Base-by-base conservation (phyloP, 2,113 vertebrate species). In the Centropristis striata region DNA sequence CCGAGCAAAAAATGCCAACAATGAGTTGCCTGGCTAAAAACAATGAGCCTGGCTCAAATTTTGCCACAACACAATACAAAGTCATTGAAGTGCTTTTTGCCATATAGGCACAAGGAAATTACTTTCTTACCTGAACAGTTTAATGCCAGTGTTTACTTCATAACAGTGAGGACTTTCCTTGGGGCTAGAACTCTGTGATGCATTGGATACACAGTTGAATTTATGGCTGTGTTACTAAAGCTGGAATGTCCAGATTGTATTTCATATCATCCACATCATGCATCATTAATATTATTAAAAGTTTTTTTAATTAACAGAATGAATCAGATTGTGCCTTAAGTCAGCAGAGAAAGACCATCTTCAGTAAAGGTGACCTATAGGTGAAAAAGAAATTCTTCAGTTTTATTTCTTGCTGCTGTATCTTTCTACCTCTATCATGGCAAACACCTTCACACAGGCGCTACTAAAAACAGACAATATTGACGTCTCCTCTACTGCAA, bases 381-480 rank as follows among this genome's bases (percentile, higher is more conserved):
- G n/a, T 32, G 20, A 41, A 54, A 70, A 49, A 42, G 1, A 27
- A 60, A 47, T 68, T 68, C 20, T 55, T 51, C n/a, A 28, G 14
- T 11, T 39, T 39, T 8, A 36, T 66, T 46, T 37, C 44, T 50
- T 18, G 42, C 28, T 37, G 8, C 23, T 51, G 21, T 55, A n/a
- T 78, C 63, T 16, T 23, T 67, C 55, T 42, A n/a, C n/a, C 47
- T 68, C 44, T 72, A 20, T 71, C 21, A 16, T 47, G 47, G 67
- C 65, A 69, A 75, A 78, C 42, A 65, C 81, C 57, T 71, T 69
- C 37, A 63, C 58, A 68, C 27, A 42, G 71, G 5, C 6, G 0
- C 63, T 16, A 28, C 82, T 57, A 78, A 78, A 77, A 77, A 58
- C 63, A 76, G 70, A 64, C 39, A 80, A 67, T 80, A 80, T 37